Evolutionary conservation across 2,113 vertebrate genomes (phyloP), one percentile per base, ranked within the genome.

Genomic region (Noturus placidus): DNA sequence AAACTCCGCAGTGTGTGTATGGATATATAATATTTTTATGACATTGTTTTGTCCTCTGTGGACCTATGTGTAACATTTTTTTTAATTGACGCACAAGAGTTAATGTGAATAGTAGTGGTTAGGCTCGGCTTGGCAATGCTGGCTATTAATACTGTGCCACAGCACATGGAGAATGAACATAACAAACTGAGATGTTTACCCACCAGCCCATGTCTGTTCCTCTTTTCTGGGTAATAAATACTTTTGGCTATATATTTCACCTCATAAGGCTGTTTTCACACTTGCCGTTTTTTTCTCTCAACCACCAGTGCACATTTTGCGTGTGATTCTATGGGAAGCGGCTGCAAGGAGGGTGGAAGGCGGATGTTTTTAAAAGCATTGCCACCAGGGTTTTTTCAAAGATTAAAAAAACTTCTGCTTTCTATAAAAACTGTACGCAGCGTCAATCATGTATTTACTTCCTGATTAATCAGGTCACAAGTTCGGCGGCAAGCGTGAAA

Each of bases 221-320:
- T 13, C 33, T 35, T 74, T 85, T 76, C 25, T 11, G 46, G 54
- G 9, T 84, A 70, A 84, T 69, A 69, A 84, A 84, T 84, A 35
- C 63, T 54, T 84, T 84, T 84, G 83, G 63, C 50, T 84, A 17
- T 84, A 70, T 33, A 84, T 84, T 84, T 84, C 65, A 84, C 61
- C 82, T 84, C 63, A 54, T 67, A 54, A 84, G 82, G 10, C 79
- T 82, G 56, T 35, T 82, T 82, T 82, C 79, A 61, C 79, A 82
- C 79, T 82, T 82, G 7, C 33, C 3, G 5, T n/a, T 42, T 35
- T 46, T 50, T 38, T 38, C 10, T 61, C 33, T 27, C 20, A 42
- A 59, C 54, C 56, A 0, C 56, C 20, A 20, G 13, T 27, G 56
- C 57, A 61, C 20, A 1, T 15, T 61, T 82, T 61, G 14, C 20